A percentile compares a stretch with the other conserved stretches of the same genome.
Conservation (phyloP, 2,888 invertebrate species). For the Yponomeuta plumbellus region DNA sequence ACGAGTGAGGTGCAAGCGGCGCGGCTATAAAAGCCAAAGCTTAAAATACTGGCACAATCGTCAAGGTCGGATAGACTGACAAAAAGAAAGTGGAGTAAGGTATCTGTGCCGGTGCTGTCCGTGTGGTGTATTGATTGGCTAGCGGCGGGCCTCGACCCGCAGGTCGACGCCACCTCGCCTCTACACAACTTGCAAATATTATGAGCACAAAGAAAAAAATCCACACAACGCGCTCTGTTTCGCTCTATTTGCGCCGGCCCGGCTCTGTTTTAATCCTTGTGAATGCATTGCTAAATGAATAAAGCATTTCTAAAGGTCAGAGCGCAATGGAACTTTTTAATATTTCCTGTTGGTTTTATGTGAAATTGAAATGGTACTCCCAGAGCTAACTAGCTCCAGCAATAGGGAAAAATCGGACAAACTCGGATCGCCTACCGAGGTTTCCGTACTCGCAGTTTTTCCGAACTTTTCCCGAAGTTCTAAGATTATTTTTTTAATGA, state of each 20-base stretch:
- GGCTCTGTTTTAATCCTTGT: background rate
- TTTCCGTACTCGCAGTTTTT: too few relatives aligned
- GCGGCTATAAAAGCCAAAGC: background rate
- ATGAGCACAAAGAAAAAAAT: conserved; percentile 34
- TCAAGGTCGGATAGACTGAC: background rate
- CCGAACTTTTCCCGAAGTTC: too few relatives aligned
- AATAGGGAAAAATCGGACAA: too few relatives aligned
- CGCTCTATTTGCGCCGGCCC: background rate
- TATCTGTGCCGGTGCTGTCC: conserved; percentile 5
- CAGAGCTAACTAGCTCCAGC: too few relatives aligned
- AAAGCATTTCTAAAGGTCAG: background rate
- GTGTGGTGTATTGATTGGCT: conserved; percentile 52
- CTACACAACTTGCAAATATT: conserved; percentile 40
- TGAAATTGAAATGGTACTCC: background rate
- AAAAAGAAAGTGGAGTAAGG: conserved; percentile 10
- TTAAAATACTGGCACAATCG: conserved; percentile 1
- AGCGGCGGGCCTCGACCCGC: conserved; percentile 23
- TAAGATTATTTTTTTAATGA: too few relatives aligned
- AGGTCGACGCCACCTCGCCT: conserved; percentile 36
- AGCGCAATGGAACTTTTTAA: background rate
- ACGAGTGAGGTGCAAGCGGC: background rate
- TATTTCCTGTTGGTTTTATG: background rate
- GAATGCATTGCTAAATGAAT: background rate
- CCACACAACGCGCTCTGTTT: background rate
- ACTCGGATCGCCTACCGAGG: too few relatives aligned